Percentiles rank a stretch among this genome's conserved stretches.
These are phyloP conservation scores for Coregonus ussuriensis DNA, from an alignment of 2,797 vertebrate species.

Conservation along the genomic window DNA sequence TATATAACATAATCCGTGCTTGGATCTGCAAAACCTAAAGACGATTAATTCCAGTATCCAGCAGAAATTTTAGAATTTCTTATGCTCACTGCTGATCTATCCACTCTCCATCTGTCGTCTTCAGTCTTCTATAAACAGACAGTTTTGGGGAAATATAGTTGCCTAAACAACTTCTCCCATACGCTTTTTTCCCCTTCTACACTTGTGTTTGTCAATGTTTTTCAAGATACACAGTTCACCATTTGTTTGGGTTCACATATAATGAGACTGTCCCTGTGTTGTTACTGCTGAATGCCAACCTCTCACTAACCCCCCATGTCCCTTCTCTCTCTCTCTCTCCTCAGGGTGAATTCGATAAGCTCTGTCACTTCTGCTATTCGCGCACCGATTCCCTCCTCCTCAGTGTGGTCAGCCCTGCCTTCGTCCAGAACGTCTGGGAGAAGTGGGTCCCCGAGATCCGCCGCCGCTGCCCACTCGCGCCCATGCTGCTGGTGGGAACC, in stretches of 20 bases:
- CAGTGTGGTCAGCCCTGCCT: slow-evolving; percentile 86
- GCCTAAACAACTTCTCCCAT: background rate
- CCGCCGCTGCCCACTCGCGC: slow-evolving; percentile 80
- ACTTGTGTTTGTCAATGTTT: background rate
- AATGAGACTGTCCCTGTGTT: too few relatives aligned
- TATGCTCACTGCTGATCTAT: too few relatives aligned
- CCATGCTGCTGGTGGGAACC: slow-evolving; percentile 84
- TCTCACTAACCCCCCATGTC: background rate
- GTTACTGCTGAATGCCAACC: background rate
- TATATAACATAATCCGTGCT: background rate
- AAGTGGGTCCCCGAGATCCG: slow-evolving; percentile 86
- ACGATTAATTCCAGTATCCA: background rate
- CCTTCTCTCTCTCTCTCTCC: background rate
- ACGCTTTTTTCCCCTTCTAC: background rate
- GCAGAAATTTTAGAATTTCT: too few relatives aligned
- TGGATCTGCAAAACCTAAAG: background rate
- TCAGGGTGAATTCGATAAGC: slow-evolving; percentile 85
- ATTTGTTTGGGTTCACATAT: background rate
- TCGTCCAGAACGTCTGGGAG: slow-evolving; percentile 86
- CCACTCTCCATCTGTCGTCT: background rate
- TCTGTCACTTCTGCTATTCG: slow-evolving; percentile 85
- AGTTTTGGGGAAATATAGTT: background rate
- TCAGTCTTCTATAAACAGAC: background rate
- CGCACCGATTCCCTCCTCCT: slow-evolving; percentile 84
- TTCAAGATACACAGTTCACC: background rate